Conservation (phyloP, 2,113 vertebrate genomes). For the Lophotis ruficrista region DNA sequence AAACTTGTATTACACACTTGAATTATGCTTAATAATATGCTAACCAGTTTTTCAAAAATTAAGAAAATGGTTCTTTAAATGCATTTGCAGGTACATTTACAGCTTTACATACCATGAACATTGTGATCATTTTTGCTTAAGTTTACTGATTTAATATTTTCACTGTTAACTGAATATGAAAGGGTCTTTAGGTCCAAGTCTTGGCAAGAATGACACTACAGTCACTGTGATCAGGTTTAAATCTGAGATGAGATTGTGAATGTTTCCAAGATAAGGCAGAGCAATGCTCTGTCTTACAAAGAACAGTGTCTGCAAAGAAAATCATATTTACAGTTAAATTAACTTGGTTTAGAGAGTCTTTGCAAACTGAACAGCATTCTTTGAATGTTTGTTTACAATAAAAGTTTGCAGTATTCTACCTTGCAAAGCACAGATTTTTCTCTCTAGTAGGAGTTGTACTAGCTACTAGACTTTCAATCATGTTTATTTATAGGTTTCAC, state of each 20-base stretch:
- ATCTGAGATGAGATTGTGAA: not conserved
- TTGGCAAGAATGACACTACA: not conserved
- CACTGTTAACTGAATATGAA: not conserved
- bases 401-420: not conserved
- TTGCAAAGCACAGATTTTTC: not conserved
- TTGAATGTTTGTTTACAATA: not conserved
- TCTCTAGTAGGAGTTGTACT: not conserved
- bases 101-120: not conserved
- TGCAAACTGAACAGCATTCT: not conserved
- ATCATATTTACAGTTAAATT: not conserved
- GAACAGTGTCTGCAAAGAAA: not conserved
- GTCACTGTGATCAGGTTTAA: not conserved
- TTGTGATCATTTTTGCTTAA: not conserved
- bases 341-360: not conserved
- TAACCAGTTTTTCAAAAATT: not conserved
- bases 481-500: constrained; percentile 26
- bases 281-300: not conserved
- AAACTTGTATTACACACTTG: not conserved
- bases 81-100: not conserved
- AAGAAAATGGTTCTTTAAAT: not conserved
- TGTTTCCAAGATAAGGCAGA: not conserved
- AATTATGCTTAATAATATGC: not conserved
- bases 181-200: not conserved
- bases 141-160: not conserved
- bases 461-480: not conserved